These are phyloP conservation scores for Anseranas semipalmata DNA, from an alignment of 2,113 vertebrate genomes.

Conservation along the genomic window DNA sequence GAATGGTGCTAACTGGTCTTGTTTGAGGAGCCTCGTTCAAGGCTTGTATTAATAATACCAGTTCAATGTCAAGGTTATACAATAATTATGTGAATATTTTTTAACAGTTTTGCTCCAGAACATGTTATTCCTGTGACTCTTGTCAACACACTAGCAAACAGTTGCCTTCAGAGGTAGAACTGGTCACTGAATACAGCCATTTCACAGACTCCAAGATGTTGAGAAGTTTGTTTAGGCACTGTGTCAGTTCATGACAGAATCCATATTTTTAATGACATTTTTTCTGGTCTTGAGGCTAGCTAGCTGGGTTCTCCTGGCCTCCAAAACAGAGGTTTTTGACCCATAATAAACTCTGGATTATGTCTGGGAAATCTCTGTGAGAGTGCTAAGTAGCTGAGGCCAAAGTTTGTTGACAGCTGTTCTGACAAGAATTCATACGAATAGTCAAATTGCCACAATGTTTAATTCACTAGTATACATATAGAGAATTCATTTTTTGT, in stretches of 20 bases:
- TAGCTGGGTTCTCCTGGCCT: neutral
- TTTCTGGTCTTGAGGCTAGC: neutral
- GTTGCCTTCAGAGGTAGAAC: neutral
- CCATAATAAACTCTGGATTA: neutral
- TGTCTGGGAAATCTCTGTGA: neutral
- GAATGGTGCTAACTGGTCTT: neutral
- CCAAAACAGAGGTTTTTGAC: neutral
- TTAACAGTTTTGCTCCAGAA: neutral
- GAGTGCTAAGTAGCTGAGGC: neutral
- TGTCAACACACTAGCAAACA: neutral
- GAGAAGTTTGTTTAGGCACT: neutral
- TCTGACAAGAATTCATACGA: neutral
- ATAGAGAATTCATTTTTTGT: accelerated
- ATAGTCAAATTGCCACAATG: neutral
- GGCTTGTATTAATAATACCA: neutral
- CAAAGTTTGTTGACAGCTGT: neutral
- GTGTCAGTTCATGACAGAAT: neutral
- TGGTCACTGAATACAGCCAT: accelerated
- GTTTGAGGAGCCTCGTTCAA: neutral
- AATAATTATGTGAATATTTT: neutral
- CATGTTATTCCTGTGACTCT: neutral
- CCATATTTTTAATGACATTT: neutral
- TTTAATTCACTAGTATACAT: neutral
- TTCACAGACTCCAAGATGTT: neutral
- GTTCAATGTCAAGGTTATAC: neutral